Evolutionary conservation across 2,113 vertebrate genomes (phyloP).

Genomic region (Myotis yumanensis): DNA sequence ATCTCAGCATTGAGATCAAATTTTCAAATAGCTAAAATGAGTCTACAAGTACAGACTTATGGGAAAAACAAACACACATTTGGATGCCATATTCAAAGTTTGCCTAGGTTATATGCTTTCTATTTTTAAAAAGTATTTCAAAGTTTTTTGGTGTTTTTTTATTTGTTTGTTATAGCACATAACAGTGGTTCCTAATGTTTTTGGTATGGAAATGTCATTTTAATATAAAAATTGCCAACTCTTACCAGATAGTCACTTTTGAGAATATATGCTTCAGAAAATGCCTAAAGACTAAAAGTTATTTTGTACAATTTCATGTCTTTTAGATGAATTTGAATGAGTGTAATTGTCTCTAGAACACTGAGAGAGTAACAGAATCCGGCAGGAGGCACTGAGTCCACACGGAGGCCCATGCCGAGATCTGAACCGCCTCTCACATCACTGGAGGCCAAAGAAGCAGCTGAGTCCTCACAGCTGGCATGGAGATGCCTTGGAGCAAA

Average conservation of each 20-base stretch:
- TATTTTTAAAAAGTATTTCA: neutral
- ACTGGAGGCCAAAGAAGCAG: neutral
- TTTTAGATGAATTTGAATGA: neutral
- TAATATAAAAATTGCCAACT: neutral
- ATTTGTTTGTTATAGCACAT: neutral
- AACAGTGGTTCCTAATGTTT: neutral
- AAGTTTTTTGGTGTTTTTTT: neutral
- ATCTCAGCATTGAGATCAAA: neutral
- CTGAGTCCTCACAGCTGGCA: neutral
- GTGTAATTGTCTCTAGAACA: neutral
- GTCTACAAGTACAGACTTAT: no score
- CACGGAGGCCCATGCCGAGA: rapidly evolving
- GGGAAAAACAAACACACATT: neutral
- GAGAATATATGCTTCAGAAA: neutral
- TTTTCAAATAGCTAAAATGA: neutral
- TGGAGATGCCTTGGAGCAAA: neutral
- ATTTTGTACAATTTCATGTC: neutral
- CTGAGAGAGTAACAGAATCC: neutral
- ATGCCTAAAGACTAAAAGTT: neutral
- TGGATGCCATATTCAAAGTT: neutral
- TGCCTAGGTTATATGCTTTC: neutral
- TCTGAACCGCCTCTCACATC: neutral
- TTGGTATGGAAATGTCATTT: neutral
- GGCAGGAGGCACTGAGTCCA: neutral
- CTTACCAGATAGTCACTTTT: neutral